A percentile compares a stretch with the other conserved stretches of the same genome.
Conservation (phyloP, 2,888 invertebrate species). For the Synanthedon formicaeformis region DNA sequence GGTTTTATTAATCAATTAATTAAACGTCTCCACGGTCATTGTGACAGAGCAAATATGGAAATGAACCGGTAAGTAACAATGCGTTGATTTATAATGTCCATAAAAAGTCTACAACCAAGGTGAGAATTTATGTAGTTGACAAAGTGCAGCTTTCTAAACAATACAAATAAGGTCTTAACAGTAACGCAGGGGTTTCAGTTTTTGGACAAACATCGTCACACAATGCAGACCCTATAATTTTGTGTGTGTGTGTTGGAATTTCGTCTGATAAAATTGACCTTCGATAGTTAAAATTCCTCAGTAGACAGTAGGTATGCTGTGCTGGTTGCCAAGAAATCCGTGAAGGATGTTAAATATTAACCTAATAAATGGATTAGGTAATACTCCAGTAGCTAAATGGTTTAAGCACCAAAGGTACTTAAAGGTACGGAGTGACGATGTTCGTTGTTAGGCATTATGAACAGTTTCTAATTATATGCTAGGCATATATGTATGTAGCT, state of each 20-base stretch:
- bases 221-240: not conserved
- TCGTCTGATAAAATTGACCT: no score
- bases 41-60: conserved; percentile 65
- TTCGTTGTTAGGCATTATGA: no score
- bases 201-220: not conserved
- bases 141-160: conserved; percentile 24
- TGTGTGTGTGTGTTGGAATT: not conserved
- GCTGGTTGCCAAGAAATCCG: no score
- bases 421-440: no score
- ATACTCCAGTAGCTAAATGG: no score
- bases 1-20: conserved; percentile 69
- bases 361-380: no score
- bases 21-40: conserved; percentile 67
- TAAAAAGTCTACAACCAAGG: conserved; percentile 43
- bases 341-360: no score
- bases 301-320: no score
- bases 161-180: conserved; percentile 18
- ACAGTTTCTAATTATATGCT: no score
- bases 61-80: conserved; percentile 55
- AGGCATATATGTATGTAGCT: not conserved
- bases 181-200: conserved; percentile 7
- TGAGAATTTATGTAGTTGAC: conserved; percentile 44
- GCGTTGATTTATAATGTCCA: conserved; percentile 55
- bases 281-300: no score
- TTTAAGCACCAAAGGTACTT: no score